These are phyloP conservation scores for Ochropleura plecta DNA, from an alignment of 2,888 invertebrate species.

Conservation along the genomic window DNA sequence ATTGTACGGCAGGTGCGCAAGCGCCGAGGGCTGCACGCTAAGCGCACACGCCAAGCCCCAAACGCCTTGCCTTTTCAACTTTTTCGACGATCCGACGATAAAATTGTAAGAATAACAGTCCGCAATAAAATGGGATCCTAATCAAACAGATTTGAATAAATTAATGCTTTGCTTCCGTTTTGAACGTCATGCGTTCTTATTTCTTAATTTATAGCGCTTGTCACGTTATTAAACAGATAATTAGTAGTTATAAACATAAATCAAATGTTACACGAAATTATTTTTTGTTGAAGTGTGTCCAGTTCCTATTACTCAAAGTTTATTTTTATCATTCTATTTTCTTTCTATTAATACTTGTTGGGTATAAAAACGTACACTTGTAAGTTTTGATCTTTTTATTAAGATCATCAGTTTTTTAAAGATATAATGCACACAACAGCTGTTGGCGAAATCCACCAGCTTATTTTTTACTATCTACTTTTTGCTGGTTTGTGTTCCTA, in stretches of 20 bases:
- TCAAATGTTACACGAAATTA: conserved; percentile 48
- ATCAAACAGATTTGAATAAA: conserved; percentile 73
- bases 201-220: conserved; percentile 58
- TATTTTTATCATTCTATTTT: background rate
- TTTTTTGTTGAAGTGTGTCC: conserved; percentile 29
- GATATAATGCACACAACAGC: conserved; percentile 38
- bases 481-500: background rate
- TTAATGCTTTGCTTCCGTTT: conserved; percentile 71
- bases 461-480: conserved; percentile 15
- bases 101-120: conserved; percentile 52
- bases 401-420: conserved; percentile 37
- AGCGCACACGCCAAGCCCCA: conserved; percentile 84
- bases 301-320: conserved; percentile 17
- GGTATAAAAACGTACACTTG: conserved; percentile 14
- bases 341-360: background rate
- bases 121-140: conserved; percentile 53
- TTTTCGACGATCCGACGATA: conserved; percentile 47
- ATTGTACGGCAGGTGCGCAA: conserved; percentile 85
- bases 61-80: conserved; percentile 59
- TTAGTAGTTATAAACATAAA: conserved; percentile 52
- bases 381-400: conserved; percentile 34
- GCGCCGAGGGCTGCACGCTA: conserved; percentile 80
- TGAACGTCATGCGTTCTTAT: conserved; percentile 61
- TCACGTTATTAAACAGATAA: conserved; percentile 51
- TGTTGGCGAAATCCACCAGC: conserved; percentile 38